Percentiles rank a stretch among this genome's conserved stretches.
These are phyloP conservation scores for Myxocyprinus asiaticus DNA, from an alignment of 2,113 vertebrate species.

Conservation along the genomic window DNA sequence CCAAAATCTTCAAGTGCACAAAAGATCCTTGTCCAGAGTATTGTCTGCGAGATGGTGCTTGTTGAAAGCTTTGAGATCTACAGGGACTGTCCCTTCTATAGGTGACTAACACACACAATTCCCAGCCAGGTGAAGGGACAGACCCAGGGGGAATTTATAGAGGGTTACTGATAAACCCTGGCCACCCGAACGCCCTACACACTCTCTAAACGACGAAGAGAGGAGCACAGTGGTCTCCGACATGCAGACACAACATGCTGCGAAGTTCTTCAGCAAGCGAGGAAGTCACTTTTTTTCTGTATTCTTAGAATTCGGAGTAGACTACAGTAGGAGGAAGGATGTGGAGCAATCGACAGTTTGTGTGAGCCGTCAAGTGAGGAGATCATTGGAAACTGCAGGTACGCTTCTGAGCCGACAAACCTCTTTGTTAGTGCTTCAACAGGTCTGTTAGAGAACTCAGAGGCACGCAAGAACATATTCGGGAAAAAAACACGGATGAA, in stretches of 20 bases:
- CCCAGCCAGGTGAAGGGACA: constrained; percentile 63
- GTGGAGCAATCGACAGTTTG: constrained; percentile 55
- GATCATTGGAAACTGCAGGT: constrained; percentile 40
- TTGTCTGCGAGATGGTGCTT: constrained; percentile 9
- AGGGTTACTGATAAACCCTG: constrained; percentile 39
- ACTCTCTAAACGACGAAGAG: constrained; percentile 9
- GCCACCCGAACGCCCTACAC: constrained; percentile 12
- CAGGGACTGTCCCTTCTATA: constrained; percentile 56
- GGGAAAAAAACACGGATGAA: background rate
- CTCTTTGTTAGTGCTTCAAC: constrained; percentile 29
- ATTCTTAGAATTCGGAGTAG: constrained; percentile 61
- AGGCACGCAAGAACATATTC: too few relatives aligned
- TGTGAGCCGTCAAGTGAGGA: constrained; percentile 34
- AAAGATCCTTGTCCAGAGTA: constrained; percentile 3
- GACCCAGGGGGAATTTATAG: constrained; percentile 61
- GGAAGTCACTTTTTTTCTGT: constrained; percentile 58
- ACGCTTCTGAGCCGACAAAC: background rate
- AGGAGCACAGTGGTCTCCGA: constrained; percentile 18
- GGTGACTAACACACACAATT: constrained; percentile 60
- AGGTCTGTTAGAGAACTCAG: background rate
- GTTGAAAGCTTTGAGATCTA: background rate
- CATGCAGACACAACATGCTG: background rate
- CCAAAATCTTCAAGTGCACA: background rate
- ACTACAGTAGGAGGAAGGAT: constrained; percentile 61
- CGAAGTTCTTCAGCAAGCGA: constrained; percentile 34